Percentiles rank a stretch among this genome's conserved stretches.
Evolutionary conservation across 1,140 invertebrate species (phyloP).

Genomic region (Leptinotarsa lineolata): DNA sequence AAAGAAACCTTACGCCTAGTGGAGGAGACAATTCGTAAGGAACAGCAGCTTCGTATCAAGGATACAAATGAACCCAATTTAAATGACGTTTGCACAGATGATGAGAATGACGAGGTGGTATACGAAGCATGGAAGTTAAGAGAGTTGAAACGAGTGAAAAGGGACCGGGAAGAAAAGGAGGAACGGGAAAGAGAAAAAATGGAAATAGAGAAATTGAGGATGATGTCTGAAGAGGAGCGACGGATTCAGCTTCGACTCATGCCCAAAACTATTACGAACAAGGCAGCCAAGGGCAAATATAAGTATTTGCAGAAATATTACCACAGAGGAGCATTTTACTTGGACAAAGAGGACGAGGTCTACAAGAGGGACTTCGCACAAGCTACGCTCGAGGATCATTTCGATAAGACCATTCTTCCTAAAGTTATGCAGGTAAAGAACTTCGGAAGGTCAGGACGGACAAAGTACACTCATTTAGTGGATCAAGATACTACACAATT

Average conservation of each 20-base stretch:
- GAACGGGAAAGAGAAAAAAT: conserved; percentile 81
- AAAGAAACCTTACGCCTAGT: conserved; percentile 85
- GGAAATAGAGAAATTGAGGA: conserved; percentile 89
- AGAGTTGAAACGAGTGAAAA: conserved; percentile 94
- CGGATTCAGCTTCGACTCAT: conserved; percentile 87
- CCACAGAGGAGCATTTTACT: conserved; percentile 95
- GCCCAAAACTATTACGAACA: conserved; percentile 93
- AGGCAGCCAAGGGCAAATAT: conserved; percentile 97
- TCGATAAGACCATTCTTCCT: conserved; percentile 97
- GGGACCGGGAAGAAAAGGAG: conserved; percentile 94
- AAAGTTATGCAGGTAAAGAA: conserved; percentile 99
- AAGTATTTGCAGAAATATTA: conserved; percentile 99
- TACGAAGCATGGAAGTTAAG: conserved; percentile 98
- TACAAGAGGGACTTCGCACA: conserved; percentile 94
- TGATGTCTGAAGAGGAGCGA: conserved; percentile 96
- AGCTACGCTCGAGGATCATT: conserved; percentile 97
- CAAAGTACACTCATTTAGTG: conserved; percentile 98
- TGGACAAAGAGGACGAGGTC: conserved; percentile 93
- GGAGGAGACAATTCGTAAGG: conserved; percentile 85
- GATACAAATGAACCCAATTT: conserved; percentile 69
- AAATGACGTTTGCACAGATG: conserved; percentile 93
- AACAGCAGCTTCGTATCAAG: conserved; percentile 63
- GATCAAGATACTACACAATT: conserved; percentile 99
- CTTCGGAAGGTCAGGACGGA: conserved; percentile 96
- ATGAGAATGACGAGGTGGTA: conserved; percentile 97